These are phyloP conservation scores for Pipra filicauda DNA, from an alignment of 2,113 vertebrate genomes.

Conservation along the genomic window DNA sequence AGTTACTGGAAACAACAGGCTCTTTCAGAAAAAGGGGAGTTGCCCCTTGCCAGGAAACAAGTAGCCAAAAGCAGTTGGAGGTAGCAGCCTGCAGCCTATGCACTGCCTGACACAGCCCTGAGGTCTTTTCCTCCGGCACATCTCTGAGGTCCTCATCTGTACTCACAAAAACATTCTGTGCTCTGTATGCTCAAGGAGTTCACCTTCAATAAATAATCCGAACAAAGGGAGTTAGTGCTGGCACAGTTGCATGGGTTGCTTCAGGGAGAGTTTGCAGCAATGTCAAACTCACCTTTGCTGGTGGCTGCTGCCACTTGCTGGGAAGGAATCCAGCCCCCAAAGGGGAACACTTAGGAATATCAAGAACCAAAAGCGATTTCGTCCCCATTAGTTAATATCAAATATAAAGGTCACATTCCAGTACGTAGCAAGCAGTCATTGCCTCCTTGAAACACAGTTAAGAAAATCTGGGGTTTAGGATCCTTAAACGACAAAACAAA, in stretches of 20 bases:
- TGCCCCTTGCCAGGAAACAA: not conserved
- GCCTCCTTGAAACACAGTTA: not conserved
- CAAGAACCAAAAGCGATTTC: slow-evolving; percentile 28
- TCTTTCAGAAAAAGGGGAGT: not conserved
- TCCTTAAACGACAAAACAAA: not conserved
- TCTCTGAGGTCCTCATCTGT: not conserved
- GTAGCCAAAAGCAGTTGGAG: not conserved
- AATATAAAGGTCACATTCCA: slow-evolving; percentile 11
- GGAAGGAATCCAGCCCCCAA: slow-evolving; percentile 54
- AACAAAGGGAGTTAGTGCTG: slow-evolving; percentile 16
- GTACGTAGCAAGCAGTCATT: not conserved
- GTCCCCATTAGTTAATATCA: slow-evolving; percentile 49
- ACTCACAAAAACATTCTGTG: not conserved
- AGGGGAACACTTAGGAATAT: slow-evolving; percentile 31
- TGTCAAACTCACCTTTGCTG: slow-evolving; percentile 60
- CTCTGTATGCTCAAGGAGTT: slow-evolving; percentile 11
- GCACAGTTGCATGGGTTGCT: slow-evolving; percentile 9
- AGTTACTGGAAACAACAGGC: not conserved
- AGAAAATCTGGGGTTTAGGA: not conserved
- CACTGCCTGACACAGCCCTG: not conserved
- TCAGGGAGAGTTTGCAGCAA: slow-evolving; percentile 54
- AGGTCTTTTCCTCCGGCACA: not conserved
- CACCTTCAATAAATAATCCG: slow-evolving; percentile 33
- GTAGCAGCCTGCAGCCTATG: not conserved
- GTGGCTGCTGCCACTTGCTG: slow-evolving; percentile 41